Evolutionary conservation across 2,888 invertebrate species (phyloP), one percentile per base, ranked within the genome.

Genomic region (Saturnia japonica): DNA sequence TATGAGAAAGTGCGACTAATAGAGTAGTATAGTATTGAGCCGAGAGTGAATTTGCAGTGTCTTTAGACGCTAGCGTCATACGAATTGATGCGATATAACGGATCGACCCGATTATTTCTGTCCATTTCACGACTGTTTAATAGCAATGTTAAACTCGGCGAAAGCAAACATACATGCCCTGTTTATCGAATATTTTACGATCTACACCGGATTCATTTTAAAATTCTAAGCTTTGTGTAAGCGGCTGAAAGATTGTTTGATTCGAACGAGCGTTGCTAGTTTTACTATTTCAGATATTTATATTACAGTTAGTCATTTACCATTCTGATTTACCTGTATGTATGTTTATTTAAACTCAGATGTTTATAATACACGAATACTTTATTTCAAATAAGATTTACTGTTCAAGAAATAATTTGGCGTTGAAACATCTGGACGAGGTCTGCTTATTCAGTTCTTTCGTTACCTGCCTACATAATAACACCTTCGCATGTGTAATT

Each of bases 181-280:
- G 93, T 93, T 94, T 93, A 93, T 91, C 88, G 88, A 93, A 93
- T 93, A 94, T 94, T 93, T 93, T 93, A 94, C 94, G 92, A 93
- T 90, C 85, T 90, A 86, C 82, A 86, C 84, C 84, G 86, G 87
- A 91, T 91, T 91, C 88, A 93, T 93, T 93, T 91, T 90, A 91
- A 93, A 94, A 93, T 89, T 85, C 87, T 87, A 84, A 90, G 89
- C 87, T 89, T 90, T 89, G 90, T 91, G 83, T 88, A 88, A 88
- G 85, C 90, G 82, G 83, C 84, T 91, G 91, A 91, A 88, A 91
- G 92, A 91, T 92, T 88, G 90, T 91, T 90, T 88, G 89, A 90
- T 85, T 90, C 83, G 80, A 84, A 79, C 86, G 82, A 81, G 82
- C 82, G 87, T 83, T 86, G 83, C 84, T 86, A 88, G 87, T 88